These are phyloP conservation scores for Brachionus sp. DNA, from an alignment of 1,140 invertebrate species.

Conservation along the genomic window DNA sequence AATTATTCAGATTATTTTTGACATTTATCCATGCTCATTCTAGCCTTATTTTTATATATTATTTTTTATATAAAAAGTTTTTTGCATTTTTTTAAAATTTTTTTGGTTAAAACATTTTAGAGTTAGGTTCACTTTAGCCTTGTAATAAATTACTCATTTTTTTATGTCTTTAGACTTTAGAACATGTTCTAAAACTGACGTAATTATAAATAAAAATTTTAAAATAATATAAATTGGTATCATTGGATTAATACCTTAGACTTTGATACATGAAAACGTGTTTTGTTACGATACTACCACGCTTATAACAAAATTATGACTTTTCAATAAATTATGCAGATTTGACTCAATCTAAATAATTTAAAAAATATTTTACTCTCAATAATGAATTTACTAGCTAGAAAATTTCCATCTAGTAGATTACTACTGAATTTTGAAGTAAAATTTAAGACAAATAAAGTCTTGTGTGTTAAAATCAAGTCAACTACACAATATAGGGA, in stretches of 20 bases:
- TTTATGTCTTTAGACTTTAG: neutral
- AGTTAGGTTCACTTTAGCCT: no score
- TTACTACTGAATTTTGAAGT: neutral
- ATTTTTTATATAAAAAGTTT: no score
- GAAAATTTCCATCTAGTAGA: neutral
- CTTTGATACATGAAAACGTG: conserved; percentile 1
- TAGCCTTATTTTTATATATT: no score
- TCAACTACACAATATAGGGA: neutral
- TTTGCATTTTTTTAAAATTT: no score
- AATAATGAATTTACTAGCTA: conserved; percentile 4
- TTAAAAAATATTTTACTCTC: neutral
- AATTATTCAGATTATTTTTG: no score
- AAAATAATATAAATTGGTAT: neutral
- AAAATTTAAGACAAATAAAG: neutral
- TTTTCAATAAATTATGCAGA: neutral
- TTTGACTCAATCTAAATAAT: neutral
- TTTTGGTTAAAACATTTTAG: no score
- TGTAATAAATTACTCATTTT: no score
- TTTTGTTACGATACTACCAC: neutral
- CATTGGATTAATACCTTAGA: neutral
- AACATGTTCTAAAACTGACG: neutral
- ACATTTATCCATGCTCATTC: no score
- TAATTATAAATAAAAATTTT: neutral
- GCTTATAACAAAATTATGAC: neutral
- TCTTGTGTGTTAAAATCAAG: neutral